A percentile compares a stretch with the other conserved stretches of the same genome.
Conservation (phyloP, 2,797 vertebrate genomes). For the Mus spretus region DNA sequence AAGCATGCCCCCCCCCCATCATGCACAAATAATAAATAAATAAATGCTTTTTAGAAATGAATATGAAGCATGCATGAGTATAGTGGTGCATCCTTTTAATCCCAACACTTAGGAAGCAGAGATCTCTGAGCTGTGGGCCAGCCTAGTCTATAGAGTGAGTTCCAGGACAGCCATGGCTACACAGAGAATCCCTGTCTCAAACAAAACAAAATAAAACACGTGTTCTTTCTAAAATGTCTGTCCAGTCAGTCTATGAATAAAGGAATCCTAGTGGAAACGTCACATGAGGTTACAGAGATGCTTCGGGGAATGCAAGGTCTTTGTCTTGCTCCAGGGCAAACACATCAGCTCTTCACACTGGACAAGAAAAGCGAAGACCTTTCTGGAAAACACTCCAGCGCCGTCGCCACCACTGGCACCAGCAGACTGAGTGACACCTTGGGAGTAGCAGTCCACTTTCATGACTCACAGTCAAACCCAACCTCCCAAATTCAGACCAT, state of each 20-base stretch:
- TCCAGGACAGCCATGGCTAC: neutral
- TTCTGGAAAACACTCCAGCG: slow-evolving; percentile 63
- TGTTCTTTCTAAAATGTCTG: slow-evolving; percentile 32
- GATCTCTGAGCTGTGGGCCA: neutral
- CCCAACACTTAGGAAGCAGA: neutral
- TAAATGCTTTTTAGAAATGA: neutral
- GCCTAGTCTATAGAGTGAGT: neutral
- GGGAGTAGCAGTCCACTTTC: slow-evolving; percentile 44
- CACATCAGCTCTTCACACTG: neutral
- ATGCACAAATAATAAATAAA: neutral
- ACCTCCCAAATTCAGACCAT: slow-evolving; percentile 60
- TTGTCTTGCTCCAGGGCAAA: slow-evolving; percentile 51
- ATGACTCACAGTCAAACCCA: slow-evolving; percentile 62
- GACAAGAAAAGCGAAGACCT: slow-evolving; percentile 39
- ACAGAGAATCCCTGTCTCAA: neutral
- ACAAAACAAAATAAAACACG: no score
- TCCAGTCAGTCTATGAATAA: slow-evolving; percentile 15
- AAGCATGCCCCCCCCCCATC: neutral
- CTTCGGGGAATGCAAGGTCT: slow-evolving; percentile 28
- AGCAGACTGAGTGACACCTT: slow-evolving; percentile 62
- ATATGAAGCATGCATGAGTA: neutral
- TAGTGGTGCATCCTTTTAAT: neutral
- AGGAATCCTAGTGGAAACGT: neutral
- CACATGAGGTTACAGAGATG: slow-evolving; percentile 31
- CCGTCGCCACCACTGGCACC: slow-evolving; percentile 55